A percentile compares a stretch with the other conserved stretches of the same genome.
Evolutionary conservation across 2,113 vertebrate species (phyloP).

Genomic region (Xyliphius kryptos): DNA sequence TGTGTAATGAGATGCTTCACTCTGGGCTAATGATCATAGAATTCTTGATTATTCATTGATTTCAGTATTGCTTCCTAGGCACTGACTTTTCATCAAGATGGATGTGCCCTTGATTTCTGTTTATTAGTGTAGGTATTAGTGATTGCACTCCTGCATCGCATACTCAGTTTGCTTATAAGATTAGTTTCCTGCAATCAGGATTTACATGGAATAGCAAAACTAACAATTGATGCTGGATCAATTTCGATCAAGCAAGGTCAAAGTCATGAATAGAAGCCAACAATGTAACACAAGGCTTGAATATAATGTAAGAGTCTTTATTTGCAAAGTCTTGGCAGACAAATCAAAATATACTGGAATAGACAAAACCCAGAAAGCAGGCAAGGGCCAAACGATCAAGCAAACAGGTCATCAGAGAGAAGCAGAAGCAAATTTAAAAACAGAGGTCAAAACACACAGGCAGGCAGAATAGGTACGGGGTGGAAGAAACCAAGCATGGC

Average conservation of each 20-base stretch:
- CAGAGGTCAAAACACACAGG: too few species aligned
- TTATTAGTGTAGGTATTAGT: conserved; percentile 29
- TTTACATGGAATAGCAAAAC: conserved; percentile 13
- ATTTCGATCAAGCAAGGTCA: neutral
- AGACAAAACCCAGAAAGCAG: too few species aligned
- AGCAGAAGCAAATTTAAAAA: too few species aligned
- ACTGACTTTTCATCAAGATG: conserved; percentile 28
- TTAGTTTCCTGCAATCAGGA: conserved; percentile 23
- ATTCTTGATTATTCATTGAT: conserved; percentile 47
- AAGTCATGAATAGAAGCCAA: too few species aligned
- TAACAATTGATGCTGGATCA: conserved; percentile 3
- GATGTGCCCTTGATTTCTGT: conserved; percentile 32
- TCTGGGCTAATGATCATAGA: conserved; percentile 43
- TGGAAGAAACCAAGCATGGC: too few species aligned
- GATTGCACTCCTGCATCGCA: conserved; percentile 22
- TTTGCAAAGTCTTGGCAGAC: too few species aligned
- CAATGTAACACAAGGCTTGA: too few species aligned
- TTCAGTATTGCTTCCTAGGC: conserved; percentile 25
- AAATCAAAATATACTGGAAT: too few species aligned
- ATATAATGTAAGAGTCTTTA: too few species aligned
- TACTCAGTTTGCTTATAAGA: conserved; percentile 22
- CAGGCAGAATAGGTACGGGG: too few species aligned
- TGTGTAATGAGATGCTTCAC: conserved; percentile 39
- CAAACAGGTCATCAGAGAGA: too few species aligned
- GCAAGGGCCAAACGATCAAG: too few species aligned